Base-by-base conservation (phyloP, 2,888 invertebrate genomes). In the Ectemnius continuus region DNA sequence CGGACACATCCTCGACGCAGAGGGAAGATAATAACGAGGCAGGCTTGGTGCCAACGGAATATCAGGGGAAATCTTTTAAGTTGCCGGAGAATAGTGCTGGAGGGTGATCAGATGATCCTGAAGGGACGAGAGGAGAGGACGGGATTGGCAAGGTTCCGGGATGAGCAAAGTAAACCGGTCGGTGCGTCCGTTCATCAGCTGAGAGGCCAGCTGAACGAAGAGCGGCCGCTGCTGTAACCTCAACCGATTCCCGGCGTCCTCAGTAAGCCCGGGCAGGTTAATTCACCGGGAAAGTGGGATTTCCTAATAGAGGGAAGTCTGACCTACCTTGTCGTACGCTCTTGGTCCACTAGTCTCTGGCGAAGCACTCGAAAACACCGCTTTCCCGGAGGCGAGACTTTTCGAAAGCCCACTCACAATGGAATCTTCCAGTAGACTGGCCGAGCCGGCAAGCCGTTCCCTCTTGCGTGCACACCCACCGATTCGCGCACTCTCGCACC, bases 361-460 rank as follows among this genome's bases (percentile, higher is more conserved):
- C n/a, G 23, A 72, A 23, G 75, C 70, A 45, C 81, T 77, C 77
- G 79, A 70, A 83, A 81, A 78, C 78, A 83, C 82, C 64, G 76
- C 67, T 70, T 62, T 77, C 79, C 74, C 78, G 80, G 74, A 73
- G 82, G 71, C 73, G 81, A 81, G 85, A 86, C 84, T 86, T 87
- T 88, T 88, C 87, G 81, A 79, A 87, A 88, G 88, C 85, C 86
- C 87, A 87, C 86, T 89, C 87, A 88, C 90, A 89, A 89, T 90
- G 90, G 90, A 90, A 90, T 90, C 90, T 90, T 90, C 90, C 90
- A 90, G 88, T 87, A 87, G 88, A 89, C 89, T 90, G 88, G 86
- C 83, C 85, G 88, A 88, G 84, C 88, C 90, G 90, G 89, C 87
- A 84, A 89, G 89, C 88, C 84, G 87, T 89, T 90, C 89, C 86